Conservation (phyloP, 2,797 vertebrate species). For the Muscicapa comitata region DNA sequence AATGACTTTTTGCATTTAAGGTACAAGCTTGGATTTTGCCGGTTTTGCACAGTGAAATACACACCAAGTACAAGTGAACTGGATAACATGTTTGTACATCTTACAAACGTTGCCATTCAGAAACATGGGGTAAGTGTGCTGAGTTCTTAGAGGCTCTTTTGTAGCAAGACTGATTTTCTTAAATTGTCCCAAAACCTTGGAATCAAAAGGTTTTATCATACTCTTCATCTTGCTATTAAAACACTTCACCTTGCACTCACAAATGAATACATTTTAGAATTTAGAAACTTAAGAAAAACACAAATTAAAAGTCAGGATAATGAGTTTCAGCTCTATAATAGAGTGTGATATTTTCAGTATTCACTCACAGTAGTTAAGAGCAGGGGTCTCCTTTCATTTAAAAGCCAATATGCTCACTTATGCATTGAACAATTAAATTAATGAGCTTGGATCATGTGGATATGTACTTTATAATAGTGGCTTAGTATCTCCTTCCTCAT, state of each 20-base stretch:
- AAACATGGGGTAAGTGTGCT: constrained; percentile 88
- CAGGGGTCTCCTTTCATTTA: neutral
- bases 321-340: neutral
- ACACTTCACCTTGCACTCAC: neutral
- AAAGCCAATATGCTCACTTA: neutral
- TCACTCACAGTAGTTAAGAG: neutral
- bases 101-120: constrained; percentile 98
- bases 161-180: neutral
- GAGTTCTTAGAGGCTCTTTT: neutral
- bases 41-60: constrained; percentile 98
- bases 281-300: neutral
- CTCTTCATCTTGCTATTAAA: neutral
- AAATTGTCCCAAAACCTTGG: neutral
- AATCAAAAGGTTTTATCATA: neutral
- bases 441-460: neutral
- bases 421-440: neutral
- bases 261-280: neutral
- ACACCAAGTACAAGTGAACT: constrained; percentile 95
- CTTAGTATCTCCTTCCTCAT: neutral
- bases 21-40: constrained; percentile 98
- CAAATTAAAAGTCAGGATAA: neutral
- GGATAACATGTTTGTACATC: constrained; percentile 99
- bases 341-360: neutral
- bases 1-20: constrained; percentile 69
- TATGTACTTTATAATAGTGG: neutral